Evolutionary conservation across 2,113 vertebrate species (phyloP), one percentile per base, ranked within the genome.

Genomic region (Stigmatopora argus): DNA sequence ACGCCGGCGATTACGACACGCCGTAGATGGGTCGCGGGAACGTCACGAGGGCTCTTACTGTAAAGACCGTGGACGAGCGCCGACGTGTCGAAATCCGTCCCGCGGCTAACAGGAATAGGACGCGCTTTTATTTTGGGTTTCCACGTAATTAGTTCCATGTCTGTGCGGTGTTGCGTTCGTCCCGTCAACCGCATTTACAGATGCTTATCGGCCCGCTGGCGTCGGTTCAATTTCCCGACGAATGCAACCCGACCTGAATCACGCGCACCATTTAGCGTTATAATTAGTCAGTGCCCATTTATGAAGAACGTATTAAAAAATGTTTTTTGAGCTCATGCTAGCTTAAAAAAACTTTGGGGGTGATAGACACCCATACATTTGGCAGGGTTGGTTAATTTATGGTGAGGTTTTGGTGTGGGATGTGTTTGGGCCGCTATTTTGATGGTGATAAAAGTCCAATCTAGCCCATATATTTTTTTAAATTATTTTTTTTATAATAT

Each of bases 1-100:
- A 31, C 47, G 48, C 72, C 79, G 68, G 70, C 67, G 65, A 78
- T 86, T 83, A 81, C 82, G 82, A 78, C 76, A 83, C 65, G 62
- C 66, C 69, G 59, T 66, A 60, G 12, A 21, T 64, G 71, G 77
- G 82, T 85, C 78, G 78, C 18, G 2, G 21, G 51, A 6, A 56
- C 48, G 38, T 55, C 60, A 69, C 66, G 41, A 52, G 10, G 11
- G 31, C 12, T 10, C 75, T 82, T 65, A 70, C 72, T 63, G 74
- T 75, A 72, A 80, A 23, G n/a, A 41, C 35, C 51, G 38, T 57
- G 17, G 15, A 4, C 31, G 48, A 53, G 48, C 21, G 11, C 46
- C 8, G 0, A 9, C 1, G 15, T 70, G 31, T 64, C 48, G 55
- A 65, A 52, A 62, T 70, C 19, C 10, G 53, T 41, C 44, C 6